Evolutionary conservation across 2,888 invertebrate species (phyloP).

Genomic region (Dendrolimus pini): DNA sequence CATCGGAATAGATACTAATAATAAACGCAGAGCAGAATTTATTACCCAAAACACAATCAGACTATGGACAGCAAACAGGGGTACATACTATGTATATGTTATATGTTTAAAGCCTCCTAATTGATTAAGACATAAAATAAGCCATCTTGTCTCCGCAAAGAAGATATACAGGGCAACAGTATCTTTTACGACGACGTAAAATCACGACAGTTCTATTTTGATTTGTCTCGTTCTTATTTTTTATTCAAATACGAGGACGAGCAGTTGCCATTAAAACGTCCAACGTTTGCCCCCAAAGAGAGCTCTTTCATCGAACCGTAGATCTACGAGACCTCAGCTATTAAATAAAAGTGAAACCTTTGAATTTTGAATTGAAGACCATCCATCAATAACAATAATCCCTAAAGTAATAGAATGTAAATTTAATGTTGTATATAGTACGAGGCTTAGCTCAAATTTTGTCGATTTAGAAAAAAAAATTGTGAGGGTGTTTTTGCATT

Average conservation of each 20-base stretch:
- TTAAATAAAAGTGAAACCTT: constrained; percentile 13
- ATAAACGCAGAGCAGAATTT: no score
- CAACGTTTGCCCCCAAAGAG: constrained; percentile 52
- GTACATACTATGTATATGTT: background rate
- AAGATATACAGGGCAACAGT: background rate
- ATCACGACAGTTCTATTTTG: constrained; percentile 11
- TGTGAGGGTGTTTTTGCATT: no score
- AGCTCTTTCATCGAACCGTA: constrained; percentile 46
- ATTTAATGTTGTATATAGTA: no score
- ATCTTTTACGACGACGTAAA: background rate
- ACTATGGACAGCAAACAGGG: no score
- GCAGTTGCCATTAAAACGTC: constrained; percentile 61
- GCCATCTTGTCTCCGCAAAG: background rate
- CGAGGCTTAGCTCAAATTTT: no score
- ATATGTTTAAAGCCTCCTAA: background rate
- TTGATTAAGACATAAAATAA: background rate
- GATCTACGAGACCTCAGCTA: constrained; percentile 29
- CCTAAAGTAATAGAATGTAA: no score
- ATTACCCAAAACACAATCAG: no score
- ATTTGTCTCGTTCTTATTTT: constrained; percentile 40
- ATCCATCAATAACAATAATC: no score
- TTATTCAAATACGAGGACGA: constrained; percentile 44
- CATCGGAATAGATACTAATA: no score
- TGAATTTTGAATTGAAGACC: no score
- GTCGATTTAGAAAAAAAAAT: no score